Evolutionary conservation across 2,113 vertebrate genomes (phyloP).

Genomic region (Myotis yumanensis): DNA sequence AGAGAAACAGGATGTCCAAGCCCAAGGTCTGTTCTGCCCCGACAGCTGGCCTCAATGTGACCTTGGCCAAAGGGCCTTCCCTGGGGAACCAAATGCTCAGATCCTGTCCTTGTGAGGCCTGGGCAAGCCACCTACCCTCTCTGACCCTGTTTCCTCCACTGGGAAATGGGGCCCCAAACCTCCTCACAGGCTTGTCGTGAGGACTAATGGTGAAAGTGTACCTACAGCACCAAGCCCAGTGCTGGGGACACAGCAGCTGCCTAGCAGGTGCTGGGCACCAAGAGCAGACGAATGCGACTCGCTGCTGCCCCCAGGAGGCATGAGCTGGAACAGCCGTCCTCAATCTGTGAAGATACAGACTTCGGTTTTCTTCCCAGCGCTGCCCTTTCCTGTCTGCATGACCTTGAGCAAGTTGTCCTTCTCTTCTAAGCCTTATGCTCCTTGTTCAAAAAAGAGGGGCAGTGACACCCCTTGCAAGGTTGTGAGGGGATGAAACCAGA

Average conservation of each 20-base stretch:
- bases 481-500: not conserved
- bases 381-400: not conserved
- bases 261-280: too few relatives aligned
- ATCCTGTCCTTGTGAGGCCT: not conserved
- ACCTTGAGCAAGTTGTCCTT: not conserved
- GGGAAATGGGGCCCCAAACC: not conserved
- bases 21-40: too few relatives aligned
- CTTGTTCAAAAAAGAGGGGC: not conserved
- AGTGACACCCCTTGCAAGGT: fast-evolving
- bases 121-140: not conserved
- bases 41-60: not conserved
- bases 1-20: not conserved
- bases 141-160: not conserved
- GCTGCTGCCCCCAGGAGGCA: not conserved
- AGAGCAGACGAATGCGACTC: fast-evolving
- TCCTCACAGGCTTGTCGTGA: not conserved
- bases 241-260: not conserved
- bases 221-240: not conserved
- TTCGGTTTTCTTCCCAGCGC: not conserved
- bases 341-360: fast-evolving
- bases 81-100: too few relatives aligned
- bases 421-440: not conserved
- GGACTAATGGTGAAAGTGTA: fast-evolving
- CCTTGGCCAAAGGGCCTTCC: not conserved
- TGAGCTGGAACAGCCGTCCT: fast-evolving